Conservation (phyloP, 2,888 invertebrate species). For the Penaeus monodon region DNA sequence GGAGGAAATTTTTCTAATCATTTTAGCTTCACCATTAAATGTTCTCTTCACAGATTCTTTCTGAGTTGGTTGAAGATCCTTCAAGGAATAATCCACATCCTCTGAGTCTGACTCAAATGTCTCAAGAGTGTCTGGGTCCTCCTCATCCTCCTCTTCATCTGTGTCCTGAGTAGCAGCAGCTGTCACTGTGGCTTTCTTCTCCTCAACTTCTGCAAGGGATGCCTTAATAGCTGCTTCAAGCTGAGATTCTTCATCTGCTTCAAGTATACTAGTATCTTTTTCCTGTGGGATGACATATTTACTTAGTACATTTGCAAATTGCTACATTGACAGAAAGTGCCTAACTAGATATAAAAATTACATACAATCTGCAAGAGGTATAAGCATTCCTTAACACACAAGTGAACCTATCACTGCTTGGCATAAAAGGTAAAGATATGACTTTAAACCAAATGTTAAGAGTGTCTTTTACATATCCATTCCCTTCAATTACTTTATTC, state of each 20-base stretch:
- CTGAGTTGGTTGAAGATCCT: conserved; percentile 27
- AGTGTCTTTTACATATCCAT: no score
- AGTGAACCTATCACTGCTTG: background rate
- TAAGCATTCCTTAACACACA: no score
- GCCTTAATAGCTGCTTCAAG: conserved; percentile 72
- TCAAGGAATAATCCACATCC: conserved; percentile 51
- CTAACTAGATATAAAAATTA: no score
- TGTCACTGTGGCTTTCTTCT: conserved; percentile 71
- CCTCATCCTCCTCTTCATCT: conserved; percentile 65
- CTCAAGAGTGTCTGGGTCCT: conserved; percentile 68
- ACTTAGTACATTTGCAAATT: no score
- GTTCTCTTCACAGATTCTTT: conserved; percentile 61
- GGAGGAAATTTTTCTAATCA: no score
- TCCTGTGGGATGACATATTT: conserved; percentile 25
- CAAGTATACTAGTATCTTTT: conserved; percentile 68
- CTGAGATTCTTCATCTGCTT: conserved; percentile 72
- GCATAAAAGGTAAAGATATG: no score
- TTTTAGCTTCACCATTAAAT: conserved; percentile 53
- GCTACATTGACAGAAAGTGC: no score
- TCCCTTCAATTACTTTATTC: no score
- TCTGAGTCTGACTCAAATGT: conserved; percentile 70
- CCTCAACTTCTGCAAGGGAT: conserved; percentile 71
- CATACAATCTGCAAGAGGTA: no score
- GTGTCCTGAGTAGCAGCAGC: conserved; percentile 67
- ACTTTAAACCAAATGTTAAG: no score